Evolutionary conservation across 1,140 invertebrate genomes (phyloP).

Genomic region (Diuraphis noxia): DNA sequence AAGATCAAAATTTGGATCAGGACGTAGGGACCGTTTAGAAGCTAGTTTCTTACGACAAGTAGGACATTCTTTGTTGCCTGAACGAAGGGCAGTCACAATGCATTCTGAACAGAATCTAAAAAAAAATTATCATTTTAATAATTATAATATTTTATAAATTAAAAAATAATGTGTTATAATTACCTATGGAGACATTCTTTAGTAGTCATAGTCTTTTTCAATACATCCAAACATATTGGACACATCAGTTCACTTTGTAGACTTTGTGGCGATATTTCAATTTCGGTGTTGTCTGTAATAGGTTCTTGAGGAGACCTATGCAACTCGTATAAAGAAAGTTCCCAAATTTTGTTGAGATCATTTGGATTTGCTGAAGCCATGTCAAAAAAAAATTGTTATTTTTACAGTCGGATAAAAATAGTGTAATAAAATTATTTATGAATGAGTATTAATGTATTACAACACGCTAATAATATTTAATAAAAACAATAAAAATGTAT

Average conservation of each 20-base stretch:
- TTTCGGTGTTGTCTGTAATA: conserved; percentile 92
- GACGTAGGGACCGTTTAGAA: conserved; percentile 92
- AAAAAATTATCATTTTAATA: neutral
- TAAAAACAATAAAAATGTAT: neutral
- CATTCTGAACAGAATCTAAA: conserved; percentile 91
- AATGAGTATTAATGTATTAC: neutral
- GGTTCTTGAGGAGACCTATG: conserved; percentile 88
- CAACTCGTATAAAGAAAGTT: conserved; percentile 94
- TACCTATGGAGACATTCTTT: conserved; percentile 96
- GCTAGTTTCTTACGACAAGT: conserved; percentile 98
- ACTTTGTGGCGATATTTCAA: conserved; percentile 93
- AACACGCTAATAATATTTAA: neutral
- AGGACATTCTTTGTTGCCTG: conserved; percentile 99
- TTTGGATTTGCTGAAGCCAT: conserved; percentile 62
- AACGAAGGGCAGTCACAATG: conserved; percentile 96
- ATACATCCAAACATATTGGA: conserved; percentile 98
- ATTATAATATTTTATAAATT: too few species aligned
- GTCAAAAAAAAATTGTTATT: neutral
- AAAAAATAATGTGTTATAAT: neutral
- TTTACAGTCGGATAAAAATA: neutral
- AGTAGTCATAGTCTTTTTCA: conserved; percentile 99
- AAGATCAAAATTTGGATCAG: conserved; percentile 98
- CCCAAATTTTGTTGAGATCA: conserved; percentile 90
- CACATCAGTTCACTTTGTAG: conserved; percentile 98
- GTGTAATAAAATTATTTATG: neutral